Evolutionary conservation across 2,113 vertebrate genomes (phyloP).

Genomic region (Gavia stellata): DNA sequence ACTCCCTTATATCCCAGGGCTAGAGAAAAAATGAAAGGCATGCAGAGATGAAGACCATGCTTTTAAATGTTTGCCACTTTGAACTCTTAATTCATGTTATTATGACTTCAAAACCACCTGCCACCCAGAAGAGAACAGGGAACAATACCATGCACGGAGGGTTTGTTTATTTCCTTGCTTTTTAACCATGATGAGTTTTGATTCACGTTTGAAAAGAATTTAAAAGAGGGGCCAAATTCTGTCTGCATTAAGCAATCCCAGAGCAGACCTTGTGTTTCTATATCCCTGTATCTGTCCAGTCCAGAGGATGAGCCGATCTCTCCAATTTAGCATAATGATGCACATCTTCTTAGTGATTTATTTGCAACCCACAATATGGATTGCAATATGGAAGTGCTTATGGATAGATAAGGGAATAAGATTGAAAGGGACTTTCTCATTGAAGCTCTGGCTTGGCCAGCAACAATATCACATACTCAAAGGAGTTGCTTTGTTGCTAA

Average conservation of each 20-base stretch:
- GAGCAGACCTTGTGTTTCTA: neutral
- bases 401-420: neutral
- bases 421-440: neutral
- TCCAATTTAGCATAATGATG: neutral
- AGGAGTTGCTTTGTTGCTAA: neutral
- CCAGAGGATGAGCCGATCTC: neutral
- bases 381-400: neutral
- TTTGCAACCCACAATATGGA: neutral
- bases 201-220: neutral
- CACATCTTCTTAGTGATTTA: neutral
- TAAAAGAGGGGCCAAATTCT: neutral
- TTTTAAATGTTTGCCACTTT: neutral
- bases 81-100: conserved; percentile 28
- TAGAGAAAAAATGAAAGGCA: neutral
- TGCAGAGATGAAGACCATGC: neutral
- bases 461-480: fast-evolving
- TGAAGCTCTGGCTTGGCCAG: neutral
- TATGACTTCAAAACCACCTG: conserved; percentile 16
- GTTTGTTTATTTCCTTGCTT: neutral
- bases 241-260: neutral
- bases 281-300: neutral
- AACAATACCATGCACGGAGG: neutral
- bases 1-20: neutral
- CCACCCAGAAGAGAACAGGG: neutral
- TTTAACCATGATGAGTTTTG: neutral